These are phyloP conservation scores for Protodeltote pygarga DNA, from an alignment of 2,888 invertebrate genomes.

Conservation along the genomic window DNA sequence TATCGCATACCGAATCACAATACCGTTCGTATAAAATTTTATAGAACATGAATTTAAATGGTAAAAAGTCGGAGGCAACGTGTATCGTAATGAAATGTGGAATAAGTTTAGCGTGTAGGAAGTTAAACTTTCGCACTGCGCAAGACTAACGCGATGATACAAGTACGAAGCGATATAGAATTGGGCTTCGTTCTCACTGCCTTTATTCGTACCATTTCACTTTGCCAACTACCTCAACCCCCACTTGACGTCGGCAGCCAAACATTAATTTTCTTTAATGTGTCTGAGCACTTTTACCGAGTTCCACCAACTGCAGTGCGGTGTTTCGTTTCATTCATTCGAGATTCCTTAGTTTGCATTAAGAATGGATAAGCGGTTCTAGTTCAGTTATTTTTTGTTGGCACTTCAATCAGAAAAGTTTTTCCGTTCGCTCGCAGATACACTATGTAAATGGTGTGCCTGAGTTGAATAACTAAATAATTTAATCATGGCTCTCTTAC, in stretches of 20 bases:
- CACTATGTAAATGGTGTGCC: conserved; percentile 66
- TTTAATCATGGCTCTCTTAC: conserved; percentile 52
- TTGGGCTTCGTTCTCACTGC: conserved; percentile 71
- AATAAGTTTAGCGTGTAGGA: conserved; percentile 62
- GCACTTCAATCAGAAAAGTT: conserved; percentile 80
- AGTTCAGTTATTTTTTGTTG: conserved; percentile 73
- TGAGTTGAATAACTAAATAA: conserved; percentile 60
- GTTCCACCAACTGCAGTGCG: conserved; percentile 81
- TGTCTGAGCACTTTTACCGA: conserved; percentile 84
- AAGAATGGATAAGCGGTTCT: conserved; percentile 78
- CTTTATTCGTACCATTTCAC: conserved; percentile 82
- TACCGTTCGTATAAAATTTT: conserved; percentile 54
- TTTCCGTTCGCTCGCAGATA: conserved; percentile 57
- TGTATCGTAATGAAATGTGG: conserved; percentile 69
- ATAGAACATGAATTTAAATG: conserved; percentile 55
- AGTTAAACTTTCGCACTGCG: conserved; percentile 62
- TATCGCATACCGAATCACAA: conserved; percentile 50
- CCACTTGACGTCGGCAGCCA: conserved; percentile 82
- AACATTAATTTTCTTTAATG: conserved; percentile 87
- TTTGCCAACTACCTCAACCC: conserved; percentile 81
- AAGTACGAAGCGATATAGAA: conserved; percentile 76
- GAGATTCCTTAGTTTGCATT: conserved; percentile 77
- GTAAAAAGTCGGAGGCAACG: conserved; percentile 53
- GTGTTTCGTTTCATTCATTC: conserved; percentile 84
- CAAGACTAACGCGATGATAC: conserved; percentile 73